These are phyloP conservation scores for Nannobrachium achirus DNA, from an alignment of 2,113 vertebrate species.

Conservation along the genomic window DNA sequence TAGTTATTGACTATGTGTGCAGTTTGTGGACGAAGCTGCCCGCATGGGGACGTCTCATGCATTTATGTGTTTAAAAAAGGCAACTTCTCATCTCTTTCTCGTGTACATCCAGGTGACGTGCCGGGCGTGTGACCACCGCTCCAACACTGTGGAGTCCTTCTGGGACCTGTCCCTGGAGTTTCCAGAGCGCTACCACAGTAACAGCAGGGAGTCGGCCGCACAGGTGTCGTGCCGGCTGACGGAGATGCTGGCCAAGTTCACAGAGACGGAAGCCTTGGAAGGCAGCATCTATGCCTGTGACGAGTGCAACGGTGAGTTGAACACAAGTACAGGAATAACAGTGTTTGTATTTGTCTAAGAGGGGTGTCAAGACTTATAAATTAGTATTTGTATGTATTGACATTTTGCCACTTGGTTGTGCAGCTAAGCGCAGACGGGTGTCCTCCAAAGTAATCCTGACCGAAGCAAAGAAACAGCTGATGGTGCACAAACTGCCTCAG, in stretches of 20 bases:
- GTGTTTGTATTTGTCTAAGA: too few relatives aligned
- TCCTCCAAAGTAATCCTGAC: conserved; percentile 93
- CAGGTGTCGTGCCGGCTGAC: conserved; percentile 88
- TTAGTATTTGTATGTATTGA: too few relatives aligned
- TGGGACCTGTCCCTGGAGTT: conserved; percentile 99
- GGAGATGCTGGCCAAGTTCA: conserved; percentile 98
- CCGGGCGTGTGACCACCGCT: conserved; percentile 92
- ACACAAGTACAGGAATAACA: too few relatives aligned
- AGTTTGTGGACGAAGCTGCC: too few relatives aligned
- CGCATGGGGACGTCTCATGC: too few relatives aligned
- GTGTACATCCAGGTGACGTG: conserved; percentile 88
- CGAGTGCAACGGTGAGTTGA: conserved; percentile 94
- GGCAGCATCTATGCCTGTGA: conserved; percentile 97
- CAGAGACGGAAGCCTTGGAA: conserved; percentile 95
- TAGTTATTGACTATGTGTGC: too few relatives aligned
- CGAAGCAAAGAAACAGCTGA: conserved; percentile 96
- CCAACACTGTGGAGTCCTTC: conserved; percentile 96
- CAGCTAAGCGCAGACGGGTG: conserved; percentile 91
- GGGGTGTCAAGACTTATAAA: too few relatives aligned
- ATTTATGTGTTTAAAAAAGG: too few relatives aligned
- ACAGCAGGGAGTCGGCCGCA: conserved; percentile 64
- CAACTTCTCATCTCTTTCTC: not conserved
- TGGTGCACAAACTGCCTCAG: conserved; percentile 98
- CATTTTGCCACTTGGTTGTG: not conserved
- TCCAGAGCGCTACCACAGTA: conserved; percentile 93